These are phyloP conservation scores for Ctenomys sociabilis DNA, from an alignment of 2,113 vertebrate genomes.

Conservation along the genomic window DNA sequence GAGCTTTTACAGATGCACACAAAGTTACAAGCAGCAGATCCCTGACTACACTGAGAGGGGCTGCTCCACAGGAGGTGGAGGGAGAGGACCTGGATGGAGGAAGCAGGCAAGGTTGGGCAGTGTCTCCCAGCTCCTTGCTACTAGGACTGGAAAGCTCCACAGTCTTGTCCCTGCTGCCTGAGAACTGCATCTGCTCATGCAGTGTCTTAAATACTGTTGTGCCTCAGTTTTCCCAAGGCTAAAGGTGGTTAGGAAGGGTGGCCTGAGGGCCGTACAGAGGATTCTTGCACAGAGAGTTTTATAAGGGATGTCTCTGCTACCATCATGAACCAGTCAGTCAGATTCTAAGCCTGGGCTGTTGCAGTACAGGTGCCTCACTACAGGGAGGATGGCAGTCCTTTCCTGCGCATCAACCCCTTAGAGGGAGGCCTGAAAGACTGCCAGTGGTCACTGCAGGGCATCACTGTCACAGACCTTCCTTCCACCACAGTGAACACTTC, in stretches of 20 bases:
- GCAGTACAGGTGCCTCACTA: background rate
- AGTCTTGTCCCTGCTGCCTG: background rate
- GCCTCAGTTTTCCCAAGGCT: background rate
- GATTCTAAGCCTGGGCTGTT: background rate
- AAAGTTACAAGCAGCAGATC: background rate
- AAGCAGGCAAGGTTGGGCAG: background rate
- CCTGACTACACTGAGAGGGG: background rate
- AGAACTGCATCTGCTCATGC: background rate
- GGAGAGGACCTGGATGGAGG: background rate
- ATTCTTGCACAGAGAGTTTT: background rate
- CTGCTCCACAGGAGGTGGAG: background rate
- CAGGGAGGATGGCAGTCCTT: too few species aligned
- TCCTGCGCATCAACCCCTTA: rapidly evolving
- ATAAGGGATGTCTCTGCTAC: background rate
- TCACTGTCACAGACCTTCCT: background rate
- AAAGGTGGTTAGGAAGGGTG: too few species aligned
- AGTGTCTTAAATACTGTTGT: background rate
- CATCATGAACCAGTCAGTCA: background rate
- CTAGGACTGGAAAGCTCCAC: rapidly evolving
- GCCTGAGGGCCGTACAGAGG: background rate
- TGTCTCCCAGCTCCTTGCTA: background rate
- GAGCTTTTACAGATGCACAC: background rate
- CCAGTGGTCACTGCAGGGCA: rapidly evolving
- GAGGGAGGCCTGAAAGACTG: background rate
- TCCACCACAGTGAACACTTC: rapidly evolving